These are phyloP conservation scores for Camponotus vicinus DNA, from an alignment of 1,140 invertebrate species.

Conservation along the genomic window DNA sequence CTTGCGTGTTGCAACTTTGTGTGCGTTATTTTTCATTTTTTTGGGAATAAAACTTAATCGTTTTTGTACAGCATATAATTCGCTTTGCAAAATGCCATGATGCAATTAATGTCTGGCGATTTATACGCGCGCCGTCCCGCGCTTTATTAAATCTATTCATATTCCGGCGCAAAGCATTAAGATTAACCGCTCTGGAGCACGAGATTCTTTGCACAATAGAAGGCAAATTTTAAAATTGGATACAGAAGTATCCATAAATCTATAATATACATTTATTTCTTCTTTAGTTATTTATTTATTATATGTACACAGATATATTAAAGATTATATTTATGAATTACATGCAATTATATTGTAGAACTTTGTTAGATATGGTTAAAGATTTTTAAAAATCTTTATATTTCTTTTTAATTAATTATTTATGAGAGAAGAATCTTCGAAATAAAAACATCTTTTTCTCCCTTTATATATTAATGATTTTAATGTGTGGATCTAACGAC, in stretches of 20 bases:
- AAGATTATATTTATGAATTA: background rate
- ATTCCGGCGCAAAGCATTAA: conserved; percentile 6
- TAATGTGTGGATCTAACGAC: background rate
- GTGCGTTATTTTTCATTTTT: conserved; percentile 5
- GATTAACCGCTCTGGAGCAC: conserved; percentile 19
- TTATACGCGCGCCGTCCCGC: conserved; percentile 21
- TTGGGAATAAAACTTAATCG: background rate
- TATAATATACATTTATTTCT: background rate
- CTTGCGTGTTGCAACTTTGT: conserved; percentile 11
- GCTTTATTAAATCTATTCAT: conserved; percentile 51
- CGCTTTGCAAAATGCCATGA: conserved; percentile 12
- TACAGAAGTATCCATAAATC: background rate
- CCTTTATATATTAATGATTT: too few species aligned
- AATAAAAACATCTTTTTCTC: too few species aligned
- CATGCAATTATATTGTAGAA: background rate
- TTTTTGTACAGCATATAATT: background rate
- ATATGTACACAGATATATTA: background rate
- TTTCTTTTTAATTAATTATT: too few species aligned
- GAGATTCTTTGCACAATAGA: conserved; percentile 20
- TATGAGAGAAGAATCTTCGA: too few species aligned
- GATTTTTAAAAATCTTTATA: too few species aligned
- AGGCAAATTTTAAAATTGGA: conserved; percentile 3
- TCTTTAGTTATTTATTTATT: background rate
- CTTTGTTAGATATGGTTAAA: too few species aligned
- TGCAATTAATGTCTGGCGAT: conserved; percentile 44